Evolutionary conservation across 2,888 invertebrate species (phyloP).

Genomic region (Eubasilissa splendida): DNA sequence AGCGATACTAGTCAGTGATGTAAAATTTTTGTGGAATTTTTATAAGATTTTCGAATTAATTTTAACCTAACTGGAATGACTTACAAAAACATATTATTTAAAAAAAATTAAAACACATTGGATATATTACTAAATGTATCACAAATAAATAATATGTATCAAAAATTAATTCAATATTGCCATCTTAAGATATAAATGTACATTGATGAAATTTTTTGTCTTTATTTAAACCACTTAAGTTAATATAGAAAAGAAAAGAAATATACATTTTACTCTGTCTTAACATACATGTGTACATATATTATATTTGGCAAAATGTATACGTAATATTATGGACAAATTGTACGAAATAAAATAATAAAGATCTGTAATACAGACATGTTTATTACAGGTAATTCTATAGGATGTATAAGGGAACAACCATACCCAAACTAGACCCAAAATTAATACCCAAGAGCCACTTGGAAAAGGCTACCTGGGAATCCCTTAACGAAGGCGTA

Average conservation of each 20-base stretch:
- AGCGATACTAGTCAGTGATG: too few species aligned
- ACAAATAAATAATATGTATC: too few species aligned
- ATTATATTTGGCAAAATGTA: not conserved
- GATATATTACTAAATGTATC: too few species aligned
- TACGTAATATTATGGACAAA: not conserved
- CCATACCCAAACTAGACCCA: slow-evolving; percentile 44
- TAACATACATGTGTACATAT: not conserved
- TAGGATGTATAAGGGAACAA: not conserved
- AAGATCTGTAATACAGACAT: not conserved
- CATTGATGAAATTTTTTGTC: not conserved
- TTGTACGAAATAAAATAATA: not conserved
- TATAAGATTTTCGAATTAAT: too few species aligned
- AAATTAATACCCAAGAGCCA: slow-evolving; percentile 56
- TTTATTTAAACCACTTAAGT: not conserved
- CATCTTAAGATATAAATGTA: too few species aligned
- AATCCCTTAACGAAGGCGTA: slow-evolving; percentile 68
- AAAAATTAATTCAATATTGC: too few species aligned
- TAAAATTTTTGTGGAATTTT: too few species aligned
- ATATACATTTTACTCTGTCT: not conserved
- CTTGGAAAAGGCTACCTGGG: slow-evolving; percentile 66
- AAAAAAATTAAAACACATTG: too few species aligned
- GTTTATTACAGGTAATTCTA: not conserved
- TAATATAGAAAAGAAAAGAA: too few species aligned
- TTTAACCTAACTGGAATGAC: too few species aligned
- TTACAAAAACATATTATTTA: too few species aligned